Conservation (phyloP, 2,888 invertebrate genomes). For the Scaptomyza polygonia region DNA sequence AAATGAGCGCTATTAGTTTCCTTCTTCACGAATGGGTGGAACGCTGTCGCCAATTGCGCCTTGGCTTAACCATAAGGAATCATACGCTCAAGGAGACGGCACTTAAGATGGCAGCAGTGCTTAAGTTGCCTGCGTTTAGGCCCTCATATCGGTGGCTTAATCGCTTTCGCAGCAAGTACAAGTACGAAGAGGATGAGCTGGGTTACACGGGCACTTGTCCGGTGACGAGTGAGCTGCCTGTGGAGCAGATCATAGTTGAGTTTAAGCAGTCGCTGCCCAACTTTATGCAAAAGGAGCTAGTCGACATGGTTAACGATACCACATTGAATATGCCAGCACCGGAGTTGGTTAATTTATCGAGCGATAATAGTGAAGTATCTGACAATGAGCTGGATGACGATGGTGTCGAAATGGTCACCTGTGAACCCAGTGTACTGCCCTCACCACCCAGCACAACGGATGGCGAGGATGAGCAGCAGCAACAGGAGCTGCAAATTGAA, state of each 20-base stretch:
- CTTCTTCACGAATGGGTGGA: constrained; percentile 83
- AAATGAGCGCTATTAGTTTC: constrained; percentile 83
- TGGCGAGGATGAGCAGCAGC: constrained; percentile 30
- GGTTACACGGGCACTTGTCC: constrained; percentile 62
- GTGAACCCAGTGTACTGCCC: constrained; percentile 49
- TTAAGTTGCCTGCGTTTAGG: constrained; percentile 80
- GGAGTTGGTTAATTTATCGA: constrained; percentile 54
- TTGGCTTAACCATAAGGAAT: constrained; percentile 76
- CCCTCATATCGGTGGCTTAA: constrained; percentile 82
- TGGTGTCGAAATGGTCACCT: constrained; percentile 63
- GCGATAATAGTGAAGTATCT: constrained; percentile 68
- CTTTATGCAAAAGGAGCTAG: constrained; percentile 82
- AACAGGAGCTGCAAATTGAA: constrained; percentile 1
- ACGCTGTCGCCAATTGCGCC: constrained; percentile 76
- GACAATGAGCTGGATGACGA: constrained; percentile 49
- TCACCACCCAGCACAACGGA: constrained; percentile 55
- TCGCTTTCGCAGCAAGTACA: constrained; percentile 82
- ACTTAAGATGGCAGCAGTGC: constrained; percentile 79
- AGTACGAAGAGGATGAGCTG: constrained; percentile 78
- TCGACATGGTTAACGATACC: constrained; percentile 57
- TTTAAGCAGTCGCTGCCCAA: constrained; percentile 81
- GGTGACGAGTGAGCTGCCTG: constrained; percentile 66
- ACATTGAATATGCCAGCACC: constrained; percentile 17
- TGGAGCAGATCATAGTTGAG: constrained; percentile 83
- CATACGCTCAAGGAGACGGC: constrained; percentile 80